Evolutionary conservation across 2,113 vertebrate species (phyloP), one percentile per base, ranked within the genome.

Genomic region (Lepus timidus): DNA sequence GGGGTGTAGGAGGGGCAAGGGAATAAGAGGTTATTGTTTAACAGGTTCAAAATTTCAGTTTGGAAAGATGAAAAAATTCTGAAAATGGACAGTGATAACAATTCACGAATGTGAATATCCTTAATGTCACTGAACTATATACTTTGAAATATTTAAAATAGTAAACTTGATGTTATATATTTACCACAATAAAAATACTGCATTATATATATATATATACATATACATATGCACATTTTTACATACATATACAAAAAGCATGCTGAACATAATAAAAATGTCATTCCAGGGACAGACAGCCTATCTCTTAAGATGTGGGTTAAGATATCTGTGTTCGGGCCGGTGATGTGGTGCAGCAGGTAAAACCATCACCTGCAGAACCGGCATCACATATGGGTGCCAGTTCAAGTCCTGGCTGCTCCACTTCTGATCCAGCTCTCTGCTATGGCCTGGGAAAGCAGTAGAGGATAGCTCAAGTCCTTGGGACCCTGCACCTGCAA

Each of bases 1-100:
- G 25, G 14, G 14, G 25, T 4, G 27, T 1, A 0, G 1, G 0
- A 7, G 20, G 3, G 51, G 23, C 44, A 44, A 79, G 51, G 31
- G 14, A n/a, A 49, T 19, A 3, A 14, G 27, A 25, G 9, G 20
- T 36, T 62, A 11, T 0, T 44, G 10, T 22, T 73, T 55, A 80
- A 49, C 27, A 6, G 7, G 13, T n/a, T 11, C 4, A 49, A 29
- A 22, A 5, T 49, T 64, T 64, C 58, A 44, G 6, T 81, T 31
- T 61, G 65, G 31, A 22, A 88, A 82, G 44, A 83, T 36, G 25
- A 33, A 71, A 51, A 67, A 27, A 4, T 49, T 67, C 9, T 65
- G 4, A 71, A 83, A 6, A 19, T 2, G 10, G 68, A 13, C 9
- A 39, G 25, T 23, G 19, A 17, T 9, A 67, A 62, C 22, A 2